Base-by-base conservation (phyloP, 2,113 vertebrate species). In the Tenebrosternarchus preto region DNA sequence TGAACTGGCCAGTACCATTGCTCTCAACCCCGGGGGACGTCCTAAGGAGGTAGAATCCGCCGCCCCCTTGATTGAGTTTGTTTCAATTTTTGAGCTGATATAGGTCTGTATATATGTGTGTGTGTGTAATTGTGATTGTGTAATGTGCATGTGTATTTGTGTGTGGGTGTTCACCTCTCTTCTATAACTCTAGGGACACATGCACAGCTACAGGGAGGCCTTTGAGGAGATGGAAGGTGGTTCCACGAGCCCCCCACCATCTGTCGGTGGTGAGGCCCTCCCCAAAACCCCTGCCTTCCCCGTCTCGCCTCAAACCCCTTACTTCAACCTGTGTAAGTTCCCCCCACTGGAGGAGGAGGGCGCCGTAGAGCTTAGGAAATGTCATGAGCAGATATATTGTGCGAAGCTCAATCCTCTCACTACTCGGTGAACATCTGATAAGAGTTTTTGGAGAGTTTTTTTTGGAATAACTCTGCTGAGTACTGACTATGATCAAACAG, bases 121-220 rank as follows among this genome's bases (percentile, higher is more conserved):
- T 59, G 20, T 59, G 56, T 22, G n/a, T 59, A 19, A 20, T 59
- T 50, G 12, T 50, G 1, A 15, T 50, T 78, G 55, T 81, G 25
- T 53, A n/a, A 22, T 22, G 39, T 75, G 43, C 66, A 22, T 78
- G 15, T 63, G 15, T 80, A 64, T 67, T 43, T 33, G 22, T 77
- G 56, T 83, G 19, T 76, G n/a, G 76, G 24, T 82, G 7, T 84
- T 57, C 31, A 72, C 53, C 19, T 27, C 7, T 88, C n/a, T 77
- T 89, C 60, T 85, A 61, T 43, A 71, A 71, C 72, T 27, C 0
- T 89, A 99, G 98, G 95, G 94, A 90, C 94, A 97, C 83, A 95
- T 99, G 87, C 98, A 99, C 90, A 99, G 98, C 90, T 99, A 99
- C 92, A 95, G 95, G 73, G 98, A 99, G 74, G 97, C 98, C 76